Conservation (phyloP, 2,113 vertebrate genomes). For the Merops nubicus region DNA sequence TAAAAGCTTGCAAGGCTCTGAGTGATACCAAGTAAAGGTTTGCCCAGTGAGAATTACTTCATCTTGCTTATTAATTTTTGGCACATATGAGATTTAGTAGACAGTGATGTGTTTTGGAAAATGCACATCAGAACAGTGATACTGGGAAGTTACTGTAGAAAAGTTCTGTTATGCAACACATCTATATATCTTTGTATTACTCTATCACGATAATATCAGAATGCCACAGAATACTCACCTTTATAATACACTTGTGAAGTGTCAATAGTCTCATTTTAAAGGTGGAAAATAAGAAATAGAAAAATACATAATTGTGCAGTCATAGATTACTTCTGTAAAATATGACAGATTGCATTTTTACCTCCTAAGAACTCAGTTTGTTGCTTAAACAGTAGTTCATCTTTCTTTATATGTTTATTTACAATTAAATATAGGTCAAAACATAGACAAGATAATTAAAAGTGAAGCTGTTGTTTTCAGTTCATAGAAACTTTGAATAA, state of each 20-base stretch:
- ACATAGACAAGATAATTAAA: background rate
- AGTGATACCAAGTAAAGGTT: background rate
- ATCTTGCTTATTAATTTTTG: conserved; percentile 15
- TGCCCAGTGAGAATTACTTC: background rate
- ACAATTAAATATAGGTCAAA: background rate
- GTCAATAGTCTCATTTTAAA: background rate
- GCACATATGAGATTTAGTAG: background rate
- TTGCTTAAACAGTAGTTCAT: background rate
- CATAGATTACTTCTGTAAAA: background rate
- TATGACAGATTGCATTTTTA: background rate
- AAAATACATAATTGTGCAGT: background rate
- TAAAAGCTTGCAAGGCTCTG: background rate
- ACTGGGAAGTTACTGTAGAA: background rate
- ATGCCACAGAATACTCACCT: background rate
- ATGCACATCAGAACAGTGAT: background rate
- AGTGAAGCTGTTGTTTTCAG: background rate
- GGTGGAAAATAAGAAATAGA: background rate
- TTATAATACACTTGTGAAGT: background rate
- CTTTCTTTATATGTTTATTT: background rate
- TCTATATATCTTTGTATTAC: background rate
- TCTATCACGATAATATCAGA: background rate
- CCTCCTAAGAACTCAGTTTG: background rate
- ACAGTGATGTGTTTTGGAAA: background rate
- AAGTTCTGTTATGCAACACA: background rate
- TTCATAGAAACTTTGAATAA: background rate